A percentile compares a stretch with the other conserved stretches of the same genome.
These are phyloP conservation scores for Biston betularia DNA, from an alignment of 2,888 invertebrate species.

Conservation along the genomic window DNA sequence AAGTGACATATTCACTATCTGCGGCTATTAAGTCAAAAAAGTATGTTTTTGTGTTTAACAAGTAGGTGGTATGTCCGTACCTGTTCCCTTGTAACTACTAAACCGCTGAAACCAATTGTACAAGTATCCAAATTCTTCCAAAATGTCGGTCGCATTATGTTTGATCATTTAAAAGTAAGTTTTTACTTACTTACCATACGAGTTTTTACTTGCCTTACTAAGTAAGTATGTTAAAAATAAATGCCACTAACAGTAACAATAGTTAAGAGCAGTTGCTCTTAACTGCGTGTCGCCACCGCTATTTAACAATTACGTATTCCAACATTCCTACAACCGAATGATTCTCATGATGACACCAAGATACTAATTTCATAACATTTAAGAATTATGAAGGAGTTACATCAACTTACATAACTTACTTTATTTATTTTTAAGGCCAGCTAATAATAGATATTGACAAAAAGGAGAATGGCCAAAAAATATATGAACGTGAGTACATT, in stretches of 20 bases:
- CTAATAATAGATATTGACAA: not conserved
- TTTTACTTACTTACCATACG: too few species aligned
- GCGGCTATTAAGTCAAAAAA: too few species aligned
- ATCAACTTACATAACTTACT: constrained; percentile 11
- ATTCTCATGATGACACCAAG: constrained; percentile 30
- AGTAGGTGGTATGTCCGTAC: too few species aligned
- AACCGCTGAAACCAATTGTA: too few species aligned
- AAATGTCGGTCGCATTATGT: too few species aligned
- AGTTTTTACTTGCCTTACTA: not conserved
- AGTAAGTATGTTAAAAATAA: not conserved
- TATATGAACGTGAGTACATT: not conserved
- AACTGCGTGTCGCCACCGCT: constrained; percentile 10
- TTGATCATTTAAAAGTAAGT: too few species aligned
- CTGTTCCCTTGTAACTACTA: too few species aligned
- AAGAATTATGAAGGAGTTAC: constrained; percentile 15
- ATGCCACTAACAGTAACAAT: constrained; percentile 12
- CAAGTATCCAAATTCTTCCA: too few species aligned
- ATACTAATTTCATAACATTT: constrained; percentile 21
- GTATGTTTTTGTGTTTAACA: too few species aligned
- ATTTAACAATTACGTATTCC: constrained; percentile 18
- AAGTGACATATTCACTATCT: too few species aligned
- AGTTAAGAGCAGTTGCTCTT: constrained; percentile 10
- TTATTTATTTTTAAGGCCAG: constrained; percentile 6
- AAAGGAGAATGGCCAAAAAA: not conserved
- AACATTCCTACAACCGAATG: constrained; percentile 3